phyloP scores from a whole-genome alignment of 2,888 invertebrate species.

The Eurytoma californica region DNA sequence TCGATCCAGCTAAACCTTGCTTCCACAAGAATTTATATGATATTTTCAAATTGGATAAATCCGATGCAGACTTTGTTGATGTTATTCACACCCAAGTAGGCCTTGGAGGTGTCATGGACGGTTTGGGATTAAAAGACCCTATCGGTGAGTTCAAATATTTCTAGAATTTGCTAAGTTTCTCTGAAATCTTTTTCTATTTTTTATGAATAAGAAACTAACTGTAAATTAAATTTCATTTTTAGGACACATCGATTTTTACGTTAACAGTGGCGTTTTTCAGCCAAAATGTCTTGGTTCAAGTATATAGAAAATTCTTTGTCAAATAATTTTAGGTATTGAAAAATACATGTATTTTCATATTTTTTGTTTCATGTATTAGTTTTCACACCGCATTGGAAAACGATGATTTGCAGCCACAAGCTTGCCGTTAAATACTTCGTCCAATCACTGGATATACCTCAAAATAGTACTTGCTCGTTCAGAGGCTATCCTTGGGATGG shows the following conservation, averaged over 20 bases:
- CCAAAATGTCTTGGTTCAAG: constrained; percentile 68
- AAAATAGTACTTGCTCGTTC: constrained; percentile 17
- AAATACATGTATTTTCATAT: neutral
- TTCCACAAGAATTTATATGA: constrained; percentile 75
- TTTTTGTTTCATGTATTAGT: constrained; percentile 8
- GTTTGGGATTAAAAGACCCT: constrained; percentile 78
- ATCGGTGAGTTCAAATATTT: constrained; percentile 72
- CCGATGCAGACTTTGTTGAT: constrained; percentile 80
- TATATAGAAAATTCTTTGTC: constrained; percentile 74
- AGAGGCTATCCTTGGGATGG: constrained; percentile 46
- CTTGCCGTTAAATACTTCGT: constrained; percentile 79
- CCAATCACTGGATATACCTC: constrained; percentile 71
- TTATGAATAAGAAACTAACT: constrained; percentile 68
- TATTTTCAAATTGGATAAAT: constrained; percentile 76
- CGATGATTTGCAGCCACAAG: constrained; percentile 80
- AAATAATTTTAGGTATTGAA: constrained; percentile 28
- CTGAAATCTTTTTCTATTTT: neutral
- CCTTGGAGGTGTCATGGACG: constrained; percentile 75
- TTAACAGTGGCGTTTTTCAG: constrained; percentile 82
- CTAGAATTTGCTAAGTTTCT: too few species aligned
- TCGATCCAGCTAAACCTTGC: constrained; percentile 82
- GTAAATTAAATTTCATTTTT: neutral
- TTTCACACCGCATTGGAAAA: constrained; percentile 55
- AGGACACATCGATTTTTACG: constrained; percentile 80
- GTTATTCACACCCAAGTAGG: constrained; percentile 80